These are phyloP conservation scores for Spodoptera frugiperda DNA, from an alignment of 1,140 invertebrate species.

Conservation along the genomic window DNA sequence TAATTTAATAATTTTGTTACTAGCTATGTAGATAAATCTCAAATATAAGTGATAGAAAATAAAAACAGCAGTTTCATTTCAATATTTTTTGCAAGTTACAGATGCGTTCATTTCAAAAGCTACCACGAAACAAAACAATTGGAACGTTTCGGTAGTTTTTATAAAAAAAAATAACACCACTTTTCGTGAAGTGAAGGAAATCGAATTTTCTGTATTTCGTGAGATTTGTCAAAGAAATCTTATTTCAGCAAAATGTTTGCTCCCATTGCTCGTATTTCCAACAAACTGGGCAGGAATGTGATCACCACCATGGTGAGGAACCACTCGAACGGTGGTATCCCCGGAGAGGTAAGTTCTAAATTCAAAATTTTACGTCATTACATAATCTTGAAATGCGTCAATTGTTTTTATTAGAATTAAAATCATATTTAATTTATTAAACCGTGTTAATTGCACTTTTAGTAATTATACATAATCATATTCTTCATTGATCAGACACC, in stretches of 20 bases:
- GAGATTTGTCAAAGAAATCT: slow-evolving; percentile 44
- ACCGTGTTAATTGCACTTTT: not conserved
- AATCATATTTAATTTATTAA: not conserved
- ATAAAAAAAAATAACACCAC: slow-evolving; percentile 51
- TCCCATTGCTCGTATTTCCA: slow-evolving; percentile 74
- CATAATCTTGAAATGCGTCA: slow-evolving; percentile 73
- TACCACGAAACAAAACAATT: slow-evolving; percentile 47
- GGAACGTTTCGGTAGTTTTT: slow-evolving; percentile 71
- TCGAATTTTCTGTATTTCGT: slow-evolving; percentile 55
- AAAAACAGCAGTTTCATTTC: slow-evolving; percentile 29
- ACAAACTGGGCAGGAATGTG: slow-evolving; percentile 84
- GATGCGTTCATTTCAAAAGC: slow-evolving; percentile 54
- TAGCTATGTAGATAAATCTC: slow-evolving; percentile 51
- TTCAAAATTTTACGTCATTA: slow-evolving; percentile 77
- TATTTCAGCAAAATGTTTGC: slow-evolving; percentile 73
- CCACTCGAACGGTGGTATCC: slow-evolving; percentile 88
- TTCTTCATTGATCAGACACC: not conserved
- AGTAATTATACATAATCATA: not conserved
- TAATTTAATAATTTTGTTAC: slow-evolving; percentile 21
- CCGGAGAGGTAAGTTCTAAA: slow-evolving; percentile 88
- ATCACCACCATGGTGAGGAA: slow-evolving; percentile 87
- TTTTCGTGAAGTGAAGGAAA: slow-evolving; percentile 48
- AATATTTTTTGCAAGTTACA: slow-evolving; percentile 29
- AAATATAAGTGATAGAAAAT: slow-evolving; percentile 45
- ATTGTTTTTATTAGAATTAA: slow-evolving; percentile 34